Conservation (phyloP, 2,888 invertebrate genomes). For the Arctia plantaginis region DNA sequence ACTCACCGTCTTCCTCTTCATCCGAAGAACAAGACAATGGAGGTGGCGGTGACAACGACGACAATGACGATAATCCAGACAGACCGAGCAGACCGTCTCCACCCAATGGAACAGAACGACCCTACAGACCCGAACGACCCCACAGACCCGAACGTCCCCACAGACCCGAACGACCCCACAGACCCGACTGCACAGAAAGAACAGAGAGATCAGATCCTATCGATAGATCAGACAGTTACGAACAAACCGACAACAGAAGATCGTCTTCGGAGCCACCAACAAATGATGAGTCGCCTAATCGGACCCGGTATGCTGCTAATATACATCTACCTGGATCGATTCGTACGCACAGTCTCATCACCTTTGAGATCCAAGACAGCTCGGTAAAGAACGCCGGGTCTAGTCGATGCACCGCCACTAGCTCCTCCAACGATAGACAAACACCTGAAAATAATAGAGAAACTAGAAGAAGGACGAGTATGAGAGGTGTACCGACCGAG, state of each 20-base stretch:
- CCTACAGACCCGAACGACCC: neutral
- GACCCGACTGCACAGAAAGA: slow-evolving; percentile 1
- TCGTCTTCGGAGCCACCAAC: slow-evolving; percentile 13
- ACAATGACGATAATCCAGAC: slow-evolving; percentile 33
- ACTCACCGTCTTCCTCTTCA: slow-evolving; percentile 49
- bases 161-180: neutral
- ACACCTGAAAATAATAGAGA: neutral
- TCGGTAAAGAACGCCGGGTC: slow-evolving; percentile 18
- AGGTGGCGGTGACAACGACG: slow-evolving; percentile 25
- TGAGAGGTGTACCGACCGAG: slow-evolving; percentile 50
- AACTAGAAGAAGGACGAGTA: slow-evolving; percentile 8
- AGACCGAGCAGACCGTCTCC: slow-evolving; percentile 25
- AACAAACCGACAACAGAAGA: slow-evolving; percentile 12
- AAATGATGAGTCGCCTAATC: slow-evolving; percentile 7
- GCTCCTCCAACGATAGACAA: slow-evolving; percentile 4
- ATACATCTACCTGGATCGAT: slow-evolving; percentile 19
- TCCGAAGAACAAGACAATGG: slow-evolving; percentile 48
- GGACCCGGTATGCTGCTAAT: slow-evolving; percentile 2
- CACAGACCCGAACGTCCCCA: slow-evolving; percentile 6
- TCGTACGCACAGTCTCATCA: slow-evolving; percentile 54
- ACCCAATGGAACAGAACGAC: slow-evolving; percentile 11
- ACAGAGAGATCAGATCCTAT: slow-evolving; percentile 6
- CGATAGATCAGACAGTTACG: slow-evolving; percentile 2
- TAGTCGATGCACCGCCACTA: neutral
- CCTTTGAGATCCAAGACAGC: slow-evolving; percentile 59